These are phyloP conservation scores for Ptilodon capucinus DNA, from an alignment of 2,888 invertebrate species.

Conservation along the genomic window DNA sequence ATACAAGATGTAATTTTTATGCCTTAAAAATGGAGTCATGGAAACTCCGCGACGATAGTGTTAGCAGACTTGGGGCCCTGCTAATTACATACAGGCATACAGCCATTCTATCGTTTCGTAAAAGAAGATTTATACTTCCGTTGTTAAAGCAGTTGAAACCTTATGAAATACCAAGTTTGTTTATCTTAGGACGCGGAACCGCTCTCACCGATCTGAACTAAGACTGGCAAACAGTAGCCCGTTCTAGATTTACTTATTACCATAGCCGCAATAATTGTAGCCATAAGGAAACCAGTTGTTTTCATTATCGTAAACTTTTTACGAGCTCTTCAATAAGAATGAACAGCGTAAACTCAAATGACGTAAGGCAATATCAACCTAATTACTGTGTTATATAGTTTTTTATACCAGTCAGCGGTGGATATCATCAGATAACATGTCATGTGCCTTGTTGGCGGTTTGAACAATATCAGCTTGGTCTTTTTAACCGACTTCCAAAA, in stretches of 20 bases:
- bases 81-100: too few species aligned
- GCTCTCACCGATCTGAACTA: not conserved
- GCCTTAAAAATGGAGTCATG: too few species aligned
- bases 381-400: not conserved
- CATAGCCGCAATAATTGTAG: not conserved
- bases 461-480: not conserved
- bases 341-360: conserved; percentile 5
- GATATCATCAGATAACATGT: not conserved
- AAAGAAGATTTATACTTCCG: too few species aligned
- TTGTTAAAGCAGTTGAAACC: too few species aligned
- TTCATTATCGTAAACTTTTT: not conserved
- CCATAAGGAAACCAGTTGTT: not conserved
- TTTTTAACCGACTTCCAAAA: not conserved
- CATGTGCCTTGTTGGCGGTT: not conserved
- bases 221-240: not conserved
- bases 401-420: not conserved
- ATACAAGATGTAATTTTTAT: too few species aligned
- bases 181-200: not conserved
- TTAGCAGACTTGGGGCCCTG: too few species aligned
- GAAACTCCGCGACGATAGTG: too few species aligned
- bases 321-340: conserved; percentile 3
- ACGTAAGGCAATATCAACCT: not conserved
- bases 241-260: not conserved
- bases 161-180: too few species aligned
- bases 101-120: too few species aligned